phyloP scores from a whole-genome alignment of 2,113 vertebrate species.

The Malurus melanocephalus region DNA sequence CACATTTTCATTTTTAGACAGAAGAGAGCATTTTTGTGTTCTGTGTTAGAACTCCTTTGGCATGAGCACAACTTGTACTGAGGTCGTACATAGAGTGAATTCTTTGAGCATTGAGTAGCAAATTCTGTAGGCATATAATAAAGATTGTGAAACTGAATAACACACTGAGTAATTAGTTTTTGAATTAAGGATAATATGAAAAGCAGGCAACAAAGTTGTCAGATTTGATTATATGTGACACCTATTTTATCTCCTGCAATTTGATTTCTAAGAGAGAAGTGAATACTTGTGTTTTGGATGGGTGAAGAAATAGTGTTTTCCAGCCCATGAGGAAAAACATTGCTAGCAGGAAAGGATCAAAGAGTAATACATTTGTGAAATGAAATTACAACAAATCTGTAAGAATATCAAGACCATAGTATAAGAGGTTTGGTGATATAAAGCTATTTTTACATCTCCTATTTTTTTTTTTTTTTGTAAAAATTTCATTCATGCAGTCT shows the following conservation, averaged over 20 bases:
- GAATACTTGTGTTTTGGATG: constrained; percentile 11
- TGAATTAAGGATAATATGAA: background rate
- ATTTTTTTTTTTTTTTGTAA: background rate
- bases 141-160: constrained; percentile 13
- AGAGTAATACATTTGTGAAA: background rate
- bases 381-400: background rate
- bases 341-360: background rate
- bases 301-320: background rate
- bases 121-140: background rate
- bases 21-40: constrained; percentile 39
- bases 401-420: background rate
- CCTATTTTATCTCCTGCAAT: constrained; percentile 11
- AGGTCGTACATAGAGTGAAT: background rate
- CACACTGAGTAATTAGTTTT: background rate
- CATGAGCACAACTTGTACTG: background rate
- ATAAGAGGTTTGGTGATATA: background rate
- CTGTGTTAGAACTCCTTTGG: background rate
- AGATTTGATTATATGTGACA: background rate
- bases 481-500: background rate
- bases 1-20: constrained; percentile 27
- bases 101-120: background rate
- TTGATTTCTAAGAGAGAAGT: constrained; percentile 25
- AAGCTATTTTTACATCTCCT: background rate
- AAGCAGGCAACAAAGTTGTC: background rate
- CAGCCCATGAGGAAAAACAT: background rate